Base-by-base conservation (phyloP, 2,888 invertebrate species). In the Atrina japonica region DNA sequence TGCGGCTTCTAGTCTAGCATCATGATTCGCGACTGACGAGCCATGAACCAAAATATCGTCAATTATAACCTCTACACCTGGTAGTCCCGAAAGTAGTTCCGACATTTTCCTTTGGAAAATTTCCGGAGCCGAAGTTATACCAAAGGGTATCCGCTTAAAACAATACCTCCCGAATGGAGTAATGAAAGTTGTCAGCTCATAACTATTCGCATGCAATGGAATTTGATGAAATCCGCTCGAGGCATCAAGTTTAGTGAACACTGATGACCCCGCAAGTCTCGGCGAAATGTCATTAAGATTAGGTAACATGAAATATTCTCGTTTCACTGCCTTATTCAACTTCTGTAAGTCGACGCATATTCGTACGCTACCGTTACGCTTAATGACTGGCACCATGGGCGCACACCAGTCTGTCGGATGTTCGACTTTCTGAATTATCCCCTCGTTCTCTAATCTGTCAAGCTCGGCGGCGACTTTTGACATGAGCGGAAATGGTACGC, bases 321-420 rank as follows among this genome's bases (percentile, higher is more conserved):
- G 56, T 56, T 73, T 67, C 25, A 75, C 58, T 3, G 66, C 61
- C 23, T 65, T 23, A 27, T 76, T 66, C 16, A 70, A 53, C 29
- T 68, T 66, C 43, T 66, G 66, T 9, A 69, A 35, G 53, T 78
- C 73, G 16, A 73, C 68, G 35, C 73, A 73, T 18, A 78, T 71
- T 1, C 74, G 49, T 3, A 76, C 55, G 1, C 66, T 47, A 14
- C 70, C 69, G 18, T 60, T 56, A 14, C 27, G 27, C 21, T 56
- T 29, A 3, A 43, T 0, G 7, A 65, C 56, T 18, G 56, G 35
- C 9, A 50, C 58, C 35, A 66, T 58, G 5, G 47, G 47, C 1
- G 66, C 58, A 18, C 66, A 66, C 29, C 40, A 56, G 40, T 63
- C 63, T 21, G 40, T 50, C 16, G 35, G 66, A 16, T 30, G 35